phyloP scores from a whole-genome alignment of 2,113 vertebrate species.

The Cyprinodon brontotheroides region DNA sequence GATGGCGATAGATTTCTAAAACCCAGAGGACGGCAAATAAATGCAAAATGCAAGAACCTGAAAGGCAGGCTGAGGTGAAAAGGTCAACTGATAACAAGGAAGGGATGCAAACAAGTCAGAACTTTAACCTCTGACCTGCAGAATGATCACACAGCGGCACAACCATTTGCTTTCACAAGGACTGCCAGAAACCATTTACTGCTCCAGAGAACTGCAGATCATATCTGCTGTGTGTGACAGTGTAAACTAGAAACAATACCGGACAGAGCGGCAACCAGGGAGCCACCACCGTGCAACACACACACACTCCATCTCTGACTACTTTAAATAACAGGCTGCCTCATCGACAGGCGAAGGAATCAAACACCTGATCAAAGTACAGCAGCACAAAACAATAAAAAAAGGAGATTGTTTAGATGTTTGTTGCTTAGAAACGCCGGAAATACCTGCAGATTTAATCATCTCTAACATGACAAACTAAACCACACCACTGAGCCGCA shows the following conservation, averaged over 20 bases:
- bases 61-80: constrained; percentile 1
- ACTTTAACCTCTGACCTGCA: not conserved
- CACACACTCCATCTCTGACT: too few species aligned
- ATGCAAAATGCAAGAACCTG: not conserved
- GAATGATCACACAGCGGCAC: not conserved
- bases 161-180: too few species aligned
- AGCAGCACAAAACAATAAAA: not conserved
- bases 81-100: not conserved
- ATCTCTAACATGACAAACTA: not conserved
- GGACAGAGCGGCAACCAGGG: not conserved
- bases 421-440: not conserved
- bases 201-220: not conserved
- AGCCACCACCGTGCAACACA: not conserved
- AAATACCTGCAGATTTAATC: not conserved
- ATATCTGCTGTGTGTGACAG: not conserved
- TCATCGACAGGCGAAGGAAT: not conserved
- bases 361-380: not conserved
- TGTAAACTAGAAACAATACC: not conserved
- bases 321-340: not conserved
- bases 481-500: not conserved
- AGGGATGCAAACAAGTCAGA: not conserved
- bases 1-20: not conserved
- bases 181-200: not conserved
- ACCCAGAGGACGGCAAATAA: not conserved
- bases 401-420: not conserved